Conservation (phyloP, 1,140 invertebrate species). For the Drosophila lacteicornis region DNA sequence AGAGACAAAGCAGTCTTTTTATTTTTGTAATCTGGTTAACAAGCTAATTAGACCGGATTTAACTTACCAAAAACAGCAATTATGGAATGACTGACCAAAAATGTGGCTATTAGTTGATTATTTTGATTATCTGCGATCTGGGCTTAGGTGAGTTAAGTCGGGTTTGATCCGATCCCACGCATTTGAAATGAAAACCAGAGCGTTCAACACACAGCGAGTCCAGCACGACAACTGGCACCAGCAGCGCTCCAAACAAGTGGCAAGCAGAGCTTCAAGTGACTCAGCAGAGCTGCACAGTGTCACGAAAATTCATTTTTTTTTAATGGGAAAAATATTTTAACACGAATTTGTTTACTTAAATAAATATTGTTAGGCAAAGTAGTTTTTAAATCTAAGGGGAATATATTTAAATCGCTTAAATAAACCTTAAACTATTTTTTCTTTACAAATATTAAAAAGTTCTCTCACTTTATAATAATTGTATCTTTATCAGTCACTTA, state of each 20-base stretch:
- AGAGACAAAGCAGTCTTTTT: constrained; percentile 1
- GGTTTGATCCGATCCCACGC: constrained; percentile 27
- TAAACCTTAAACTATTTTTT: too few relatives aligned
- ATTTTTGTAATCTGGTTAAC: constrained; percentile 6
- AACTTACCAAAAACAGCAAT: constrained; percentile 42
- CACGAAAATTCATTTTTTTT: neutral
- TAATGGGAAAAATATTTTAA: neutral
- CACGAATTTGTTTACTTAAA: neutral
- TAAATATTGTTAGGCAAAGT: neutral
- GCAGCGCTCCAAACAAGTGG: constrained; percentile 38
- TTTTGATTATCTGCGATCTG: constrained; percentile 19
- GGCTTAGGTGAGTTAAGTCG: neutral
- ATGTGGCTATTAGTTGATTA: constrained; percentile 16
- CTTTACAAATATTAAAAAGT: too few relatives aligned
- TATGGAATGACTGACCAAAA: constrained; percentile 33
- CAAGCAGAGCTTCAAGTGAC: constrained; percentile 68
- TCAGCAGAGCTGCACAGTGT: constrained; percentile 63
- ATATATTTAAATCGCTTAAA: fast-evolving
- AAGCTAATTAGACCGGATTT: constrained; percentile 35
- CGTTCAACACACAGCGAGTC: constrained; percentile 73
- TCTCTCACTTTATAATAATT: too few relatives aligned
- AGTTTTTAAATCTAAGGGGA: fast-evolving
- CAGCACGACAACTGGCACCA: constrained; percentile 66
- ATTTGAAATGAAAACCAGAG: constrained; percentile 59
- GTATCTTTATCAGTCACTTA: too few relatives aligned